A percentile compares a stretch with the other conserved stretches of the same genome.
Conservation (phyloP, 2,888 invertebrate genomes). For the Athetis lepigone region DNA sequence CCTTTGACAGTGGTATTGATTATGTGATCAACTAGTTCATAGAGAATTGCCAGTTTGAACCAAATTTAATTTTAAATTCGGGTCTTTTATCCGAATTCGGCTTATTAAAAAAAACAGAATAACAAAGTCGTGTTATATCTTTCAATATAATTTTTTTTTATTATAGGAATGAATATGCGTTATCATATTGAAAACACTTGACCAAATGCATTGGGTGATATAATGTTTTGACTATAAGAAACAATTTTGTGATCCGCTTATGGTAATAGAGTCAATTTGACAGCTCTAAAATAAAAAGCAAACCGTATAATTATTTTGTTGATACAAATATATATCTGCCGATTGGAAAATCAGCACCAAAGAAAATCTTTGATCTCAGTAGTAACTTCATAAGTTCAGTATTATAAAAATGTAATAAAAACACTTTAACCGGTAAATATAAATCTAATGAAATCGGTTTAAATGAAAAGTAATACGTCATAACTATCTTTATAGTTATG, state of each 20-base stretch:
- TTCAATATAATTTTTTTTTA: too few species aligned
- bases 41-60: slow-evolving; percentile 39
- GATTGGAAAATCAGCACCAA: background rate
- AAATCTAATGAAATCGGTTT: too few species aligned
- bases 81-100: background rate
- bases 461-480: too few species aligned
- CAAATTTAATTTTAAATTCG: slow-evolving; percentile 5
- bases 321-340: background rate
- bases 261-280: background rate
- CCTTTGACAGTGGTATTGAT: slow-evolving; percentile 73
- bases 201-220: too few species aligned
- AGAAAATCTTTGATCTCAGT: background rate
- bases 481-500: too few species aligned
- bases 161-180: background rate
- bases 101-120: background rate
- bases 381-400: background rate
- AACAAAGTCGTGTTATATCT: background rate
- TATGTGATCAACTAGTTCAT: slow-evolving; percentile 58
- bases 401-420: background rate
- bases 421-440: too few species aligned
- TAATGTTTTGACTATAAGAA: too few species aligned
- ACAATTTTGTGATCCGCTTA: too few species aligned
- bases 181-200: background rate
- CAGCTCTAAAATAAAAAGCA: too few species aligned
- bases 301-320: background rate